Base-by-base conservation (phyloP, 2,888 invertebrate genomes). In the Aplocera efformata region DNA sequence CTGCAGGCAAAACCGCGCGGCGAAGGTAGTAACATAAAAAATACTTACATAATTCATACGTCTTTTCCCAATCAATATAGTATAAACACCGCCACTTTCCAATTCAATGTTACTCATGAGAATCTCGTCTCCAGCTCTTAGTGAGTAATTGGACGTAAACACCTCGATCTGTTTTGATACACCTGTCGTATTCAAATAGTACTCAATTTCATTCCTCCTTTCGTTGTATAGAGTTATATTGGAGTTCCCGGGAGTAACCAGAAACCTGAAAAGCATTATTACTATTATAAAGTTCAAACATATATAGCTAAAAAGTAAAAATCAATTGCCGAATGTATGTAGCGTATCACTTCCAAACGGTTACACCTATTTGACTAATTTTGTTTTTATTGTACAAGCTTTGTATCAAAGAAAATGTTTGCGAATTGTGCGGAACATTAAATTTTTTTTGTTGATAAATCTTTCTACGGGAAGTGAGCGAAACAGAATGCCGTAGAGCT, bases 11-110 rank as follows among this genome's bases (percentile, higher is more conserved):
- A n/a, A n/a, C n/a, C n/a, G n/a, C n/a, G n/a, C n/a, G n/a, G n/a
- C n/a, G 22, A 24, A 21, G 11, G 7, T 10, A 13, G 9, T 10
- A 22, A 25, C 17, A 36, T 6, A 27, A 22, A 20, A 17, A 10
- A 5, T 27, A 71, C 72, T 68, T 35, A 77, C 76, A 46, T 65
- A 63, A 32, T 43, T 42, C 21, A 51, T 48, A 1, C 48, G 56
- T 17, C 48, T 48, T 25, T 53, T 52, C 22, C 67, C 67, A 7
- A 78, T 44, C 7, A 79, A 22, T 11, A 79, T 46, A 0, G 70
- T 58, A 13, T 79, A 81, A 0, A 81, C 79, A 0, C 79, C 80
- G 0, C 81, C 79, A 31, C 67, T 73, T 7, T 67, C 61, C 50
- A 80, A 45, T 10, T 62, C 53, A 0, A 78, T 34, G 11, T 56